These are phyloP conservation scores for Tigriopus japonicus DNA, from an alignment of 1,140 invertebrate genomes.

Conservation along the genomic window DNA sequence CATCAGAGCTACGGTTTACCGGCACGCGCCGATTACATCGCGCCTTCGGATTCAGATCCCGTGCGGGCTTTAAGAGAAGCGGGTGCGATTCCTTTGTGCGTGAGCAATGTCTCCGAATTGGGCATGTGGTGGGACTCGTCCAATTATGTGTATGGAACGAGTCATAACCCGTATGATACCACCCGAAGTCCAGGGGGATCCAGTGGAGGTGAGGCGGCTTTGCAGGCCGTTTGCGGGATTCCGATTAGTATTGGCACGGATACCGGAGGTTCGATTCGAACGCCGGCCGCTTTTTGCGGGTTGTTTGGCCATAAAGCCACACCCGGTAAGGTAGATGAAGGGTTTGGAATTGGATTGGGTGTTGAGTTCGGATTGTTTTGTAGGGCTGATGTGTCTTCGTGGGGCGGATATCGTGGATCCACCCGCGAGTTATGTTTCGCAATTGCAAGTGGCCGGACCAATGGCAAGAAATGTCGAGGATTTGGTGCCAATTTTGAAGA, in stretches of 20 bases:
- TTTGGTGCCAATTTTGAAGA: no score
- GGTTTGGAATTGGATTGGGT: background rate
- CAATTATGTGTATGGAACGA: slow-evolving; percentile 64
- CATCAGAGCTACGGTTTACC: slow-evolving; percentile 42
- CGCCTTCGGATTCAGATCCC: slow-evolving; percentile 40
- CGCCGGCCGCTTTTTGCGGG: slow-evolving; percentile 86
- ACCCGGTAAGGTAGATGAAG: slow-evolving; percentile 28
- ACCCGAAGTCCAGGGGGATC: slow-evolving; percentile 61
- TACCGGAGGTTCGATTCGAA: slow-evolving; percentile 80
- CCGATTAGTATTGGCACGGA: slow-evolving; percentile 81
- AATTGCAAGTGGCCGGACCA: no score
- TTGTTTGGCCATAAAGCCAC: slow-evolving; percentile 89
- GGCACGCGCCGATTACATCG: slow-evolving; percentile 32
- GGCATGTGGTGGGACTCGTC: slow-evolving; percentile 63
- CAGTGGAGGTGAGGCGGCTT: slow-evolving; percentile 44
- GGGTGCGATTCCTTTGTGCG: slow-evolving; percentile 51
- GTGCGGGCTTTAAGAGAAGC: slow-evolving; percentile 39
- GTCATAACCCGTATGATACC: slow-evolving; percentile 72
- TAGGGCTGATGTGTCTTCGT: no score
- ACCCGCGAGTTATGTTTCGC: no score
- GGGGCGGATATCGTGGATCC: no score
- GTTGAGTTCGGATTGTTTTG: no score
- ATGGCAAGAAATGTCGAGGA: no score
- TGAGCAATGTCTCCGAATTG: slow-evolving; percentile 69
- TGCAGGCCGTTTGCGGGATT: slow-evolving; percentile 50